Evolutionary conservation across 2,113 vertebrate species (phyloP).

Genomic region (Bostrychus sinensis): DNA sequence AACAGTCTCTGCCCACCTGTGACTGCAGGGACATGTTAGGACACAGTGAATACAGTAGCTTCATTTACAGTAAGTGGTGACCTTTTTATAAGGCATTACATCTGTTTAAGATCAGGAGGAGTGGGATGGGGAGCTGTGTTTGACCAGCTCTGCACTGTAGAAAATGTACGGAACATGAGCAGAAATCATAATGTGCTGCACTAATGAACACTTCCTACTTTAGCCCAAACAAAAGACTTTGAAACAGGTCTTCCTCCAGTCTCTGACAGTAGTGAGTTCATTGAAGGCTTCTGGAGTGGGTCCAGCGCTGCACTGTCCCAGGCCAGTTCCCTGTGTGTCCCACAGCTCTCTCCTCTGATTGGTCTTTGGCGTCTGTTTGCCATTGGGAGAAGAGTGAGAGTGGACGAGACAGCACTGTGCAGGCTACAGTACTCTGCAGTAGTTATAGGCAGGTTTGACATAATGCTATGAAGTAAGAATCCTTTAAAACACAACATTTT

Average conservation of each 20-base stretch:
- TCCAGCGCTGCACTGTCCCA: constrained; percentile 62
- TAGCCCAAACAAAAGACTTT: constrained; percentile 61
- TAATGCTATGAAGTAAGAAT: not conserved
- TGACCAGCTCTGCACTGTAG: constrained; percentile 49
- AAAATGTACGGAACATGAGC: constrained; percentile 59
- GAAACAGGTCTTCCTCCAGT: constrained; percentile 59
- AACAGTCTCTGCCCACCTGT: not conserved
- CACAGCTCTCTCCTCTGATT: constrained; percentile 51
- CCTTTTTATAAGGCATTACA: constrained; percentile 76
- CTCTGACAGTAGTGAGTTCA: constrained; percentile 70
- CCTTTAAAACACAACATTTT: not conserved
- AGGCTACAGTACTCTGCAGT: constrained; percentile 59
- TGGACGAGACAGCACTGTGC: constrained; percentile 78
- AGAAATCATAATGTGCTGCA: constrained; percentile 66
- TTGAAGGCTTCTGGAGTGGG: constrained; percentile 80
- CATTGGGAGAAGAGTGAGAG: constrained; percentile 58
- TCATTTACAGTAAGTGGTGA: constrained; percentile 48
- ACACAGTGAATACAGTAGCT: constrained; percentile 56
- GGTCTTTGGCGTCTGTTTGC: constrained; percentile 74
- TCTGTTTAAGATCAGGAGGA: constrained; percentile 53
- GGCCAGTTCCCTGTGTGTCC: constrained; percentile 50
- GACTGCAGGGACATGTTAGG: constrained; percentile 28
- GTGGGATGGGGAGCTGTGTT: constrained; percentile 40
- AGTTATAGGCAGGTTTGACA: not conserved
- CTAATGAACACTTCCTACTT: constrained; percentile 63